phyloP scores from a whole-genome alignment of 2,888 invertebrate genomes.

The Capitulum mitella region DNA sequence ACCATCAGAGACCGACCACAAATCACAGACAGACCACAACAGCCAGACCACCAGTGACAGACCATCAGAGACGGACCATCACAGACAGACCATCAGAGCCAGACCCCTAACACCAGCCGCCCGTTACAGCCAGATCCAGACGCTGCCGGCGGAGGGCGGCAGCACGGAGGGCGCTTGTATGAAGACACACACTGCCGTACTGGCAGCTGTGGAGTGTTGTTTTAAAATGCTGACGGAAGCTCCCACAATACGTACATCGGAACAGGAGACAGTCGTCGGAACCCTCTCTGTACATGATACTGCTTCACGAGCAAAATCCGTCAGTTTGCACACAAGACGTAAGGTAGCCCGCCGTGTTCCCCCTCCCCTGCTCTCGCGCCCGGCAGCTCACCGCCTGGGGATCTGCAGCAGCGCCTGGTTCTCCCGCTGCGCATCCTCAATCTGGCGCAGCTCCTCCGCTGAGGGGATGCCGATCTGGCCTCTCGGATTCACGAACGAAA shows the following conservation, averaged over 20 bases:
- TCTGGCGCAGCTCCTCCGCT: constrained; percentile 29
- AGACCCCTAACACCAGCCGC: too few species aligned
- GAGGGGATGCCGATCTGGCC: constrained; percentile 35
- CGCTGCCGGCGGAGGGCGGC: too few species aligned
- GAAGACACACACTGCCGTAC: neutral
- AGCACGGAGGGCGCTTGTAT: too few species aligned
- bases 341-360: neutral
- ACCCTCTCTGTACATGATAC: too few species aligned
- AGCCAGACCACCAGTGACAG: too few species aligned
- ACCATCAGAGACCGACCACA: too few species aligned
- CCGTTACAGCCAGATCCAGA: too few species aligned
- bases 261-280: neutral
- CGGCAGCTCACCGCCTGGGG: constrained; percentile 29
- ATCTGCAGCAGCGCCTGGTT: constrained; percentile 23
- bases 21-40: too few species aligned
- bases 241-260: neutral
- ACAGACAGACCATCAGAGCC: too few species aligned
- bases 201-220: neutral
- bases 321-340: neutral
- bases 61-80: too few species aligned
- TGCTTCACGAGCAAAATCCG: too few species aligned
- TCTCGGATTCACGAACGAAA: constrained; percentile 31
- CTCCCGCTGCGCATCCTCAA: constrained; percentile 35
- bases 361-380: neutral
- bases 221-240: neutral